Evolutionary conservation across 2,113 vertebrate species (phyloP).

Genomic region (Glaucomys volans): DNA sequence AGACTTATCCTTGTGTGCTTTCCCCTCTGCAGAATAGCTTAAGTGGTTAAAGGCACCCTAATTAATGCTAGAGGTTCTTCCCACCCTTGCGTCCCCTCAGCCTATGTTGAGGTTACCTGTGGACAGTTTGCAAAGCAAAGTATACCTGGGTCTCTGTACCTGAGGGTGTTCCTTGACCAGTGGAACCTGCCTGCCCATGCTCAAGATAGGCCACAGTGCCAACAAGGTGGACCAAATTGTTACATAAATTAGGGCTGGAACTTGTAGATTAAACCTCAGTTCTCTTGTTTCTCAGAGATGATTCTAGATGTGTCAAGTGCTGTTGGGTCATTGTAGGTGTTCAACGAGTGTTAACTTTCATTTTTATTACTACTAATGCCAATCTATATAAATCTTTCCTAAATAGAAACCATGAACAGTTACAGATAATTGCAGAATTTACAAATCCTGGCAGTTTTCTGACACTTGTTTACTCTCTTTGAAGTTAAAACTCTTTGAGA

Average conservation of each 20-base stretch:
- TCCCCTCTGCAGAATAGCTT: accelerated
- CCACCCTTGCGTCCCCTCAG: neutral
- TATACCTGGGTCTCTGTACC: neutral
- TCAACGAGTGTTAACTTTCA: neutral
- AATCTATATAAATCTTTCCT: neutral
- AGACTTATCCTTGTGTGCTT: neutral
- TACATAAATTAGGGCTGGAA: neutral
- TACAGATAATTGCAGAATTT: neutral
- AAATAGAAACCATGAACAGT: neutral
- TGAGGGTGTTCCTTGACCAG: neutral
- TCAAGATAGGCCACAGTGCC: neutral
- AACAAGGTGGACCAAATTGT: neutral
- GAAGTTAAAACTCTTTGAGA: neutral
- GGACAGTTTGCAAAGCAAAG: neutral
- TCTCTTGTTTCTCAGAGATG: neutral
- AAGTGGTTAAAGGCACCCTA: too few relatives aligned
- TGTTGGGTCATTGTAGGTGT: neutral
- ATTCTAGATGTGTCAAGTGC: neutral
- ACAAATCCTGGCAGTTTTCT: neutral
- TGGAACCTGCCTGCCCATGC: neutral
- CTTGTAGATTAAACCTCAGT: neutral
- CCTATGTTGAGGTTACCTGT: neutral
- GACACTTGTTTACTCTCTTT: neutral
- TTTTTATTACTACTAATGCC: neutral
- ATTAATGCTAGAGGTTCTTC: neutral